Conservation (phyloP, 2,888 invertebrate species). For the Ashinkailepas kermadecensis region DNA sequence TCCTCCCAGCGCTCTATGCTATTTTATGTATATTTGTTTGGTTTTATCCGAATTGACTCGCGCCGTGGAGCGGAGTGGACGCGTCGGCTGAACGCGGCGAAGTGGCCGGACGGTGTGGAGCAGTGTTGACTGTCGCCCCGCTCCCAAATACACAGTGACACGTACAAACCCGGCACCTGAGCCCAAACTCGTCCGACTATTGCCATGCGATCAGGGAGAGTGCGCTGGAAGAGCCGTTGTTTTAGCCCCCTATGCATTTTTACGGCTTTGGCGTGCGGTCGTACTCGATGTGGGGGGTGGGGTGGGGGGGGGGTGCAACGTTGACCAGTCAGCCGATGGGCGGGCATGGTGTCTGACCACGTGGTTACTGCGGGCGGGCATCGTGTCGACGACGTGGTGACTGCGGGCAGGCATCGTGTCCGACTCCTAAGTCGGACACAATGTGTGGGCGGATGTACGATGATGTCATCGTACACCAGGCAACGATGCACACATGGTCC, state of each 20-base stretch:
- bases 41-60: background rate
- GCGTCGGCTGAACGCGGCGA: background rate
- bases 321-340: background rate
- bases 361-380: background rate
- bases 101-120: background rate
- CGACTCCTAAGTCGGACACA: too few species aligned
- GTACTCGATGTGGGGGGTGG: background rate
- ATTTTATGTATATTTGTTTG: constrained; percentile 5
- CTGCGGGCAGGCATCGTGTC: too few species aligned
- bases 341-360: background rate
- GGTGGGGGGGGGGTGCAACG: background rate
- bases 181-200: background rate
- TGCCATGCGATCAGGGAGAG: background rate
- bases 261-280: background rate
- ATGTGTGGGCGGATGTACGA: too few species aligned
- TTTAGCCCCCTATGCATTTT: background rate
- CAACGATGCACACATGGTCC: too few species aligned
- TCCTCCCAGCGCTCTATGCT: background rate
- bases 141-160: background rate
- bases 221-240: background rate
- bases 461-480: too few species aligned
- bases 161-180: constrained; percentile 9
- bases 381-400: background rate
- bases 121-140: background rate
- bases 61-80: background rate